Evolutionary conservation across 2,888 invertebrate species (phyloP).

Genomic region (Herminia tarsipennalis): DNA sequence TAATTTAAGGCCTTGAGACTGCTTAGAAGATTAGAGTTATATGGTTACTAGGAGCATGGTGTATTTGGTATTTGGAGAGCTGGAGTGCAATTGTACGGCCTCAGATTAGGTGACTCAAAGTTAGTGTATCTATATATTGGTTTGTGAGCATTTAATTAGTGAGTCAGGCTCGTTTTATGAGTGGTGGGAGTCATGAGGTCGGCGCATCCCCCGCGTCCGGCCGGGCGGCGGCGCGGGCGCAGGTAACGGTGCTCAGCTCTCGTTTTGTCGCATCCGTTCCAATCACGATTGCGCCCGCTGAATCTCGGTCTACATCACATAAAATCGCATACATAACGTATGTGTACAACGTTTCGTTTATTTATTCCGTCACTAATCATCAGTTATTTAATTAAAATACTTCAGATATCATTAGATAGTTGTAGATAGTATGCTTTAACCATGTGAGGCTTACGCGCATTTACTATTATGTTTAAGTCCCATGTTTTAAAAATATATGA

Average conservation of each 20-base stretch:
- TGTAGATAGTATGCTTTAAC: conserved; percentile 60
- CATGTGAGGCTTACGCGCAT: conserved; percentile 81
- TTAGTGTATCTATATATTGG: conserved; percentile 46
- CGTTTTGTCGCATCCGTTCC: conserved; percentile 65
- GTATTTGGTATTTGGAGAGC: conserved; percentile 40
- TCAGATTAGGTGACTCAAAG: conserved; percentile 47
- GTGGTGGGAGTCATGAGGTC: conserved; percentile 50
- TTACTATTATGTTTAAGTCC: conserved; percentile 70
- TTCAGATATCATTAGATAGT: conserved; percentile 48
- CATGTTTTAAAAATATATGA: conserved; percentile 65
- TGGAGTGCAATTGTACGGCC: conserved; percentile 61
- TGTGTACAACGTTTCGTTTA: conserved; percentile 47
- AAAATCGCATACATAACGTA: conserved; percentile 38
- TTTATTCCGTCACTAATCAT: conserved; percentile 54
- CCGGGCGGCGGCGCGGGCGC: conserved; percentile 47
- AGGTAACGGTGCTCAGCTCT: conserved; percentile 79
- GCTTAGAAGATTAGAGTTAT: conserved; percentile 48
- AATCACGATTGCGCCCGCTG: conserved; percentile 46
- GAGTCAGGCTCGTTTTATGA: conserved; percentile 56
- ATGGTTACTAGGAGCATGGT: conserved; percentile 55
- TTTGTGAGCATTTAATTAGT: conserved; percentile 54
- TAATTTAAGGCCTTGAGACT: conserved; percentile 67
- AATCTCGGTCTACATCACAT: conserved; percentile 46
- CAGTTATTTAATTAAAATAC: conserved; percentile 50
- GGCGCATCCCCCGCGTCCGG: conserved; percentile 54